Base-by-base conservation (phyloP, 2,113 vertebrate genomes). In the Pangasianodon hypophthalmus region DNA sequence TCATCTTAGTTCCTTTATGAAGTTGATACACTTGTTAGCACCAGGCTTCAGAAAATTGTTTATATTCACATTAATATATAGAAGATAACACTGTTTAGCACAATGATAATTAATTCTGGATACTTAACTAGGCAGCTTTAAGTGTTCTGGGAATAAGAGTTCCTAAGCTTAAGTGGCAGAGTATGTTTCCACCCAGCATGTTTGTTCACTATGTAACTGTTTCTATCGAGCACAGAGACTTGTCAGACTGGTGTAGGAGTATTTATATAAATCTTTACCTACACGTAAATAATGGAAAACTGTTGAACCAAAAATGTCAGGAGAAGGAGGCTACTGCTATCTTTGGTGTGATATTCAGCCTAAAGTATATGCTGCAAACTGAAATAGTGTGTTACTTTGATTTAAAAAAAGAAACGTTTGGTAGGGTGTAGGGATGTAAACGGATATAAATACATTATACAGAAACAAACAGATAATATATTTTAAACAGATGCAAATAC, bases 151-250 rank as follows among this genome's bases (percentile, higher is more conserved):
- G 50, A 90, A 77, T 44, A 80, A 56, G 71, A 75, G 24, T 58
- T 58, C 69, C 75, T 21, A n/a, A 8, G 8, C 32, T 69, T 50
- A 73, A 29, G 16, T 44, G 67, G 44, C 48, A 85, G 75, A 1
- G 58, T 18, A 64, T 67, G 32, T 69, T 54, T 67, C 32, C 67
- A 67, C 73, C 46, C 5, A 58, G 71, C 29, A 41, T 87, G 84
- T 87, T 87, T 87, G 29, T 82, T 52, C 8, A 24, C 29, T 48
- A n/a, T 26, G 6, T 41, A 10, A 58, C 14, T 89, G 80, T 84
- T 85, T 90, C 80, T 58, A 87, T 48, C 19, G 52, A 69, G 84
- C 84, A 90, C 87, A 88, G 67, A 58, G 58, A 81, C 82, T 48
- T 54, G 62, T 69, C 60, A 75, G 44, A 85, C 73, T 88, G 84